Conservation (phyloP, 2,113 vertebrate genomes). For the Seriola dumerili region DNA sequence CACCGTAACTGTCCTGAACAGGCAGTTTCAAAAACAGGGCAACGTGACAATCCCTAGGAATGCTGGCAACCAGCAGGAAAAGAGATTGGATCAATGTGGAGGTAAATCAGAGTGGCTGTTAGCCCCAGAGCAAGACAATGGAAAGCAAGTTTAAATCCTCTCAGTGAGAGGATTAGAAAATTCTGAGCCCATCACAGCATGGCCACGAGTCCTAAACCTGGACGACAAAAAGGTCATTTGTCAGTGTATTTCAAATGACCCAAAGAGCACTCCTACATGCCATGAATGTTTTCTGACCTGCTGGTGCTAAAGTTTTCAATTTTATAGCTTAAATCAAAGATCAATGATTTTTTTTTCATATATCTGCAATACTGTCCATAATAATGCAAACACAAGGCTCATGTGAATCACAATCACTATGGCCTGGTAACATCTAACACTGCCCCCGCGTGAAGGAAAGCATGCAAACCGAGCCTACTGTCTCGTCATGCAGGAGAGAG, state of each 20-base stretch:
- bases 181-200: not conserved
- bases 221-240: constrained; percentile 2
- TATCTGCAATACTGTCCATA: not conserved
- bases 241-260: not conserved
- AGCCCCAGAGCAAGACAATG: constrained; percentile 22
- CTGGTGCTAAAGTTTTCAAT: not conserved
- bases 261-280: not conserved
- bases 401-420: not conserved
- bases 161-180: constrained; percentile 37
- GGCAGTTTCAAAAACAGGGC: constrained; percentile 21
- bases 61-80: constrained; percentile 33
- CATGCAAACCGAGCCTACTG: not conserved
- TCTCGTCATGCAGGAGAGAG: no score
- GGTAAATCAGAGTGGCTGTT: constrained; percentile 40
- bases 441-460: not conserved
- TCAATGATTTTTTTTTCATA: no score
- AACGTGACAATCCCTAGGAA: constrained; percentile 17
- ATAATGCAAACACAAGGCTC: not conserved
- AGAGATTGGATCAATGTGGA: constrained; percentile 49
- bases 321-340: no score
- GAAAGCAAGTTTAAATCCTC: constrained; percentile 36
- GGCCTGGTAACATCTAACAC: not conserved
- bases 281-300: not conserved
- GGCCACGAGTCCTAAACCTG: not conserved
- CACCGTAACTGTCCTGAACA: constrained; percentile 59